A percentile compares a stretch with the other conserved stretches of the same genome.
Conservation (phyloP, 2,113 vertebrate species). For the Marmota monax region DNA sequence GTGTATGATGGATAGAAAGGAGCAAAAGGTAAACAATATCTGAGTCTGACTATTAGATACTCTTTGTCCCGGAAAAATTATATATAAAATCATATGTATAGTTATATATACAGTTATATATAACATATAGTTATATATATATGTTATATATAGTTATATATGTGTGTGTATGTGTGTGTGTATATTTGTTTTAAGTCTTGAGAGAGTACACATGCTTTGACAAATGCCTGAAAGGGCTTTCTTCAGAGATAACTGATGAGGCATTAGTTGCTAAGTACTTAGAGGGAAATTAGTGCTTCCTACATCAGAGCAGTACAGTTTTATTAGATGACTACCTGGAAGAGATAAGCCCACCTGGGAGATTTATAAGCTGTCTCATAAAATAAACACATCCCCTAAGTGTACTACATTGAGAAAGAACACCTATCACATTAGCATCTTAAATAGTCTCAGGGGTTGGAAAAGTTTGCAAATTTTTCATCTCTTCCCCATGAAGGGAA, state of each 20-base stretch:
- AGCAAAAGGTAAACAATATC: not conserved
- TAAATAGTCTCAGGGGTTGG: not conserved
- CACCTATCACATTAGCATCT: rapidly evolving
- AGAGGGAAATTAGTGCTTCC: not conserved
- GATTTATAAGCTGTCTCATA: not conserved
- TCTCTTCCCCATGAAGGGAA: not conserved
- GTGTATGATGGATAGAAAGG: not conserved
- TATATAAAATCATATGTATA: no score
- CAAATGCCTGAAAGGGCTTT: not conserved
- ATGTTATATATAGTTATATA: no score
- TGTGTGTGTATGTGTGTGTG: no score
- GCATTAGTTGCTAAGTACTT: not conserved
- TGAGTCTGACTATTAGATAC: not conserved
- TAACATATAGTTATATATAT: no score
- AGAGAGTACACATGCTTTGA: not conserved
- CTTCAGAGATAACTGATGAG: not conserved
- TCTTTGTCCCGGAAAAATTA: not conserved
- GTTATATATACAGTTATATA: no score
- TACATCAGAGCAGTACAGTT: not conserved
- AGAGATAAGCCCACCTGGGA: not conserved
- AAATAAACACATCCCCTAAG: not conserved
- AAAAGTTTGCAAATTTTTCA: no score
- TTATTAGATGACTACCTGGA: not conserved
- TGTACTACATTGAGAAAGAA: not conserved
- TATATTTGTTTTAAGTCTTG: not conserved